Percentiles rank a stretch among this genome's conserved stretches.
These are phyloP conservation scores for Andricus grossulariae DNA, from an alignment of 1,140 invertebrate species.

Conservation along the genomic window DNA sequence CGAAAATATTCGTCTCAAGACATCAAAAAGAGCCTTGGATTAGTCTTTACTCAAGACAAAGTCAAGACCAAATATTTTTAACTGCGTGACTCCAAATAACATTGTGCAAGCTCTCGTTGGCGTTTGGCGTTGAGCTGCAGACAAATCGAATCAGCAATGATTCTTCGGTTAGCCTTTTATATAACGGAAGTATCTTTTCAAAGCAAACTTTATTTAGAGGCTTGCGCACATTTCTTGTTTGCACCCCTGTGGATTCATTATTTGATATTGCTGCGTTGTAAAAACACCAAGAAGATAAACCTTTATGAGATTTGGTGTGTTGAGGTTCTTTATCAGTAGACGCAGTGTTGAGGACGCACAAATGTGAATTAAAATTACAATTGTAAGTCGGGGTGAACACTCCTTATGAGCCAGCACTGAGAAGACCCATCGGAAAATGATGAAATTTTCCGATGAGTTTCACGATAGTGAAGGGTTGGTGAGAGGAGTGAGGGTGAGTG, in stretches of 20 bases:
- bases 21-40: too few relatives aligned
- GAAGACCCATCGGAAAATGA: too few relatives aligned
- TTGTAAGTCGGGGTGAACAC: too few relatives aligned
- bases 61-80: too few relatives aligned
- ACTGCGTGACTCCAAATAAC: constrained; percentile 35
- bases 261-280: constrained; percentile 16
- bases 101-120: constrained; percentile 45
- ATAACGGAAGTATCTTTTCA: neutral
- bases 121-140: constrained; percentile 42
- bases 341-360: neutral
- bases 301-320: neutral
- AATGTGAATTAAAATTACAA: too few relatives aligned
- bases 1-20: too few relatives aligned
- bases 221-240: too few relatives aligned
- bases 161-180: constrained; percentile 14
- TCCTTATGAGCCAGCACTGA: too few relatives aligned
- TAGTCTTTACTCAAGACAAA: too few relatives aligned
- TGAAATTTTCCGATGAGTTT: too few relatives aligned
- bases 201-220: neutral
- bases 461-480: too few relatives aligned
- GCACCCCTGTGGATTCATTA: neutral
- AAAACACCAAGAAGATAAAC: neutral
- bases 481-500: too few relatives aligned
- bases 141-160: constrained; percentile 33
- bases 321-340: constrained; percentile 1